These are phyloP conservation scores for Microplitis manilae DNA, from an alignment of 2,888 invertebrate genomes.

Conservation along the genomic window DNA sequence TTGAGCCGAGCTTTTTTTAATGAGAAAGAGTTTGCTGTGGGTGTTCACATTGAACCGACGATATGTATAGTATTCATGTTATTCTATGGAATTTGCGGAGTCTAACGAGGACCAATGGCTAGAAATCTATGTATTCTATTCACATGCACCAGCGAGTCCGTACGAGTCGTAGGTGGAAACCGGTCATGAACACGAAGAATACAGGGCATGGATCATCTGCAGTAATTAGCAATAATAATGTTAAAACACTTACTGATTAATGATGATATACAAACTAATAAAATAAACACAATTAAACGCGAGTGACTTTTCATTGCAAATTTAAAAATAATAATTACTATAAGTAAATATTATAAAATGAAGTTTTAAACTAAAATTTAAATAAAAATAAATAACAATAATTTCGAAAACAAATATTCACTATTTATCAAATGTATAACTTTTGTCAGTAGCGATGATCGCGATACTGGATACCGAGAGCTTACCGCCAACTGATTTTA, in stretches of 20 bases:
- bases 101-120: too few relatives aligned
- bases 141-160: too few relatives aligned
- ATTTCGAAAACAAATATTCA: background rate
- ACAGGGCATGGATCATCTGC: too few relatives aligned
- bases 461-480: constrained; percentile 58
- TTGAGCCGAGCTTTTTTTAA: too few relatives aligned
- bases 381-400: background rate
- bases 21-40: too few relatives aligned
- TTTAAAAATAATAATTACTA: background rate
- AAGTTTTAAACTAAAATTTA: background rate
- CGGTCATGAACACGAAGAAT: too few relatives aligned
- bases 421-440: background rate
- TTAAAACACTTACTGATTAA: constrained; percentile 57
- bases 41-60: too few relatives aligned
- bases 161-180: too few relatives aligned
- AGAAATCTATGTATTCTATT: too few relatives aligned
- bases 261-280: constrained; percentile 56
- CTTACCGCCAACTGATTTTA: constrained; percentile 60
- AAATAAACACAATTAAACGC: constrained; percentile 52
- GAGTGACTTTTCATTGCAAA: constrained; percentile 54
- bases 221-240: background rate
- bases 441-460: constrained; percentile 49
- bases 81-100: too few relatives aligned
- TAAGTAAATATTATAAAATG: background rate
- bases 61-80: too few relatives aligned